Base-by-base conservation (phyloP, 2,113 vertebrate species). In the Xiphophorus hellerii region DNA sequence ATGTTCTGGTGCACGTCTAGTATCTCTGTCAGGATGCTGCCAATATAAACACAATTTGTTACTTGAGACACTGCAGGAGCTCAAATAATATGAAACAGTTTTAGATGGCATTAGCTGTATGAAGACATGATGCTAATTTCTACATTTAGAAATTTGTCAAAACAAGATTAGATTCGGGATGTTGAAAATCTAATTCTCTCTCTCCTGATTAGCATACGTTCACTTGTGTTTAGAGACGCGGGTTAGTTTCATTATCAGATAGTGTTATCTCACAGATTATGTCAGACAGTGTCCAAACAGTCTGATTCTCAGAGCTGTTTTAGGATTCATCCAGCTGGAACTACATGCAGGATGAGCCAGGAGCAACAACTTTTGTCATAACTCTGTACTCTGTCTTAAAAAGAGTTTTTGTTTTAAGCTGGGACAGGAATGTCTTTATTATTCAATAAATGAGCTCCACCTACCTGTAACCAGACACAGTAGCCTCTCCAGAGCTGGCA, bases 1-100 rank as follows among this genome's bases (percentile, higher is more conserved):
- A 98, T 98, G 90, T 95, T 97, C 94, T 96, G 97, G 88, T 97
- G 97, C 60, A 98, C 96, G 0, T 96, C 92, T 84, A 96, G 93
- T 66, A 98, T 97, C 63, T 95, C 92, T 13, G 93, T 93, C 82
- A 96, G 91, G 90, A 99, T 94, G 79, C 98, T 99, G 88, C 11
- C 82, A 78, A 77, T 81, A 30, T 77, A 76, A 28, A 81, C 78
- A 82, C 27, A 72, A 62, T 27, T 30, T 9, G 70, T 2, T 44
- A 42, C 7, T 67, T 54, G 35, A 37, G 30, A 7, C 14, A 62
- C 51, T 20, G 44, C 17, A 20, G 44, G 44, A 20, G 15, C 14
- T 6, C 25, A 37, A 65, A 65, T 1, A 0, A 63, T 31, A 63
- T 9, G 17, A 1, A 63, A 31, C 14, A 31, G 20, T 17, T 48